Conservation (phyloP, 2,888 invertebrate genomes). For the Byasa hedistus region DNA sequence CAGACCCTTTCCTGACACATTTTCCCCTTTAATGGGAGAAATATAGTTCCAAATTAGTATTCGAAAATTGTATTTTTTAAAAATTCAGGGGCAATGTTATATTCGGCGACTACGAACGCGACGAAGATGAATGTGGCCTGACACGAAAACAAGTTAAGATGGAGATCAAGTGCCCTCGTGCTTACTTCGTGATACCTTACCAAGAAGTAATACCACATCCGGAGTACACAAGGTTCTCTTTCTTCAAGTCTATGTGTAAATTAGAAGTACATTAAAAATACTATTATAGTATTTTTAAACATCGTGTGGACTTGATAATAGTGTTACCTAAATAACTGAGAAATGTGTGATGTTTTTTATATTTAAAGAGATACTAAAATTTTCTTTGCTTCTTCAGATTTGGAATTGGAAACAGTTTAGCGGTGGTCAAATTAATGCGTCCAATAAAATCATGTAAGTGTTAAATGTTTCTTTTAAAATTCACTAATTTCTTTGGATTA, state of each 20-base stretch:
- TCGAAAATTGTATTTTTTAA: conserved; percentile 14
- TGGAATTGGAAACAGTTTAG: conserved; percentile 64
- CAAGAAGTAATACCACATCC: conserved; percentile 61
- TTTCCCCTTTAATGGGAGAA: too few relatives aligned
- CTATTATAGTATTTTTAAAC: too few relatives aligned
- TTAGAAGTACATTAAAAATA: too few relatives aligned
- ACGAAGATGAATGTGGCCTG: conserved; percentile 61
- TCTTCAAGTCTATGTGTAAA: too few relatives aligned
- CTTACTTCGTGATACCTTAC: conserved; percentile 62
- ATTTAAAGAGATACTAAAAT: background rate
- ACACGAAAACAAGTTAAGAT: conserved; percentile 48
- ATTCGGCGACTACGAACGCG: conserved; percentile 68
- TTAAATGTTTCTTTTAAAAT: background rate
- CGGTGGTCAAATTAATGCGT: conserved; percentile 60
- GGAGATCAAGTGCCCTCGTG: conserved; percentile 53
- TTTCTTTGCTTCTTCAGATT: conserved; percentile 48
- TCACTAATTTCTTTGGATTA: background rate
- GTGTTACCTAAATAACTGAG: background rate
- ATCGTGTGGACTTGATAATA: too few relatives aligned
- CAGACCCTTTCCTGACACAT: too few relatives aligned
- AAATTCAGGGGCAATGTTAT: conserved; percentile 57
- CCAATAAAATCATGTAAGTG: conserved; percentile 64
- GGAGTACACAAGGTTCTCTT: conserved; percentile 58
- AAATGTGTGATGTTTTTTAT: background rate
- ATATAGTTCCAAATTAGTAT: too few relatives aligned